Percentiles rank a stretch among this genome's conserved stretches.
These are phyloP conservation scores for Drosophila punjabiensis DNA, from an alignment of 1,140 invertebrate genomes.

Conservation along the genomic window DNA sequence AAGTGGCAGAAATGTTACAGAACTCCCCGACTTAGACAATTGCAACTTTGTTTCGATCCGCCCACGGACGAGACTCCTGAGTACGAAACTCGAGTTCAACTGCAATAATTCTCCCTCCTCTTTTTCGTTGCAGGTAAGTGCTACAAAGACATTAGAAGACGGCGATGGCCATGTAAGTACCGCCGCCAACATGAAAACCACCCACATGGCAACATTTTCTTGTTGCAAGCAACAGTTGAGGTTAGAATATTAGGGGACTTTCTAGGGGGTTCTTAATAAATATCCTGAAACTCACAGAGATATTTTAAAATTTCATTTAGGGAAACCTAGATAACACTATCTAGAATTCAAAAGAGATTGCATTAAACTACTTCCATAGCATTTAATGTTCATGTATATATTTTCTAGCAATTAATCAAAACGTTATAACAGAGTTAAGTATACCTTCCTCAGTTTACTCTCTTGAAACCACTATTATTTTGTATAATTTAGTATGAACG, in stretches of 20 bases:
- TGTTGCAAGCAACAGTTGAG: constrained; percentile 3
- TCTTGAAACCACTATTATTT: background rate
- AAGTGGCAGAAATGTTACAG: constrained; percentile 51
- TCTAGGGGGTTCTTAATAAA: background rate
- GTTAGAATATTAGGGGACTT: constrained; percentile 6
- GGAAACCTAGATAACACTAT: no score
- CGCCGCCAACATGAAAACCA: constrained; percentile 42
- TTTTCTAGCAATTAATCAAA: background rate
- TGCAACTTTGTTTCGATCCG: constrained; percentile 61
- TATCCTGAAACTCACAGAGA: background rate
- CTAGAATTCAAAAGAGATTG: no score
- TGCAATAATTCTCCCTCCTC: constrained; percentile 40
- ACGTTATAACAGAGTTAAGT: background rate
- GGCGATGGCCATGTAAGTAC: constrained; percentile 65
- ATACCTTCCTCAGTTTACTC: background rate
- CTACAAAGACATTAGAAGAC: constrained; percentile 54
- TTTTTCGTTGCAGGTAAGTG: constrained; percentile 68
- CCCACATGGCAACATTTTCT: constrained; percentile 28
- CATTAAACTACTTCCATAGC: background rate
- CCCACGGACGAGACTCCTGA: constrained; percentile 42
- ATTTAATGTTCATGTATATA: background rate
- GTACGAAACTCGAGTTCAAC: constrained; percentile 36
- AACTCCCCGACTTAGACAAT: constrained; percentile 55
- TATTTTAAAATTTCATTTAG: background rate
- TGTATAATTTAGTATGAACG: background rate